These are phyloP conservation scores for Nudaria mundana DNA, from an alignment of 2,888 invertebrate genomes.

Conservation along the genomic window DNA sequence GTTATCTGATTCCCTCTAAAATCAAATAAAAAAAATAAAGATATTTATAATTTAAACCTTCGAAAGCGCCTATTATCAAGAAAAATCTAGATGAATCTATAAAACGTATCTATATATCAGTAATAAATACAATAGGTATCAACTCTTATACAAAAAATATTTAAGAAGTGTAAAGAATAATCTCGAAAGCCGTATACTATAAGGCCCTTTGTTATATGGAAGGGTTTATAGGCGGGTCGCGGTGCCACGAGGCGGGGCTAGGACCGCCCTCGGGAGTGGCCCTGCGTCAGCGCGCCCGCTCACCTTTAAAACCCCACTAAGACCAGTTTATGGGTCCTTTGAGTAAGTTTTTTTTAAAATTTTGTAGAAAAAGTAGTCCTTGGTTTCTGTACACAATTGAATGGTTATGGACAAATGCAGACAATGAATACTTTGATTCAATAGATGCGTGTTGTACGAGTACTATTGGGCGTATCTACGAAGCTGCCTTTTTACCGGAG, in stretches of 20 bases:
- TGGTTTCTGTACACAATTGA: no score
- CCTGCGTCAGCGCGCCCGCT: constrained; percentile 53
- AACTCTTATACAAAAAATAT: neutral
- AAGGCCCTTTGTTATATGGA: constrained; percentile 15
- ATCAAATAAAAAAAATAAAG: no score
- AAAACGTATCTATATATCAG: no score
- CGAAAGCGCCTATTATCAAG: neutral
- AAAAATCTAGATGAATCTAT: neutral
- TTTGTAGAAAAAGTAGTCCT: no score
- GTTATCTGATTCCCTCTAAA: no score
- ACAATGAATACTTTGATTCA: no score
- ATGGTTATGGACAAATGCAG: no score
- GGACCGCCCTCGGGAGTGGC: constrained; percentile 54
- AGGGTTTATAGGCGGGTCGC: constrained; percentile 40
- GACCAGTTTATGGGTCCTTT: neutral
- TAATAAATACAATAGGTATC: neutral
- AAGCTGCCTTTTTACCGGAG: no score
- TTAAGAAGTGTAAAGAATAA: neutral
- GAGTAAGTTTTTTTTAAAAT: no score
- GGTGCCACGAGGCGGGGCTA: constrained; percentile 36
- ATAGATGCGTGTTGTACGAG: no score
- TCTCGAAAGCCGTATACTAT: neutral
- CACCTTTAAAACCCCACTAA: constrained; percentile 11
- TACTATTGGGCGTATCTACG: no score
- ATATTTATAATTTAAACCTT: no score